Evolutionary conservation across 2,113 vertebrate genomes (phyloP).

Genomic region (Arvicanthis niloticus): DNA sequence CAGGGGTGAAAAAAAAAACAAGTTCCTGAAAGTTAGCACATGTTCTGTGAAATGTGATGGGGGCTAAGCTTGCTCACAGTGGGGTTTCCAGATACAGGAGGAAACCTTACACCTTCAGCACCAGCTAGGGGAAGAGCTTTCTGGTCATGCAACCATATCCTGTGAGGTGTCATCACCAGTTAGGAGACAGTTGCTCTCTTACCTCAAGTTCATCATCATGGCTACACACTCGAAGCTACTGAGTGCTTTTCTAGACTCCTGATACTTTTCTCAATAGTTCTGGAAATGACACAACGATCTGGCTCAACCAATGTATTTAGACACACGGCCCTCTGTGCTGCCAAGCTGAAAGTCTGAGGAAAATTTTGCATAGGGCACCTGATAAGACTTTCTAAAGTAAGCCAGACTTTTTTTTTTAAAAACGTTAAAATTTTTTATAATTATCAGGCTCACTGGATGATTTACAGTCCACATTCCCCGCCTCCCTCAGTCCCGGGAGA

Average conservation of each 20-base stretch:
- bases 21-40: not conserved
- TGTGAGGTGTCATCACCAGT: not conserved
- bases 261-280: not conserved
- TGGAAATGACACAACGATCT: constrained; percentile 38
- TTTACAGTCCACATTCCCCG: not conserved
- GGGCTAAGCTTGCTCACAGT: not conserved
- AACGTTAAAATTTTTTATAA: constrained; percentile 1
- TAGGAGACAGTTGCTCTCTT: not conserved
- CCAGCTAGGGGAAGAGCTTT: not conserved
- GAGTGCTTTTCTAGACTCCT: not conserved
- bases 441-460: not conserved
- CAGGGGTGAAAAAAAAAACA: not conserved
- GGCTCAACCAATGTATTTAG: not conserved
- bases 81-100: not conserved
- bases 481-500: not conserved
- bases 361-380: not conserved
- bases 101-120: not conserved
- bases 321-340: not conserved
- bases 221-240: not conserved
- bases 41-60: not conserved
- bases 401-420: not conserved
- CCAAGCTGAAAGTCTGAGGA: constrained; percentile 35
- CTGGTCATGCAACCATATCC: too few species aligned
- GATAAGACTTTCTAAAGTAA: constrained; percentile 13
- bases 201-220: not conserved